Percentiles rank a stretch among this genome's conserved stretches.
Evolutionary conservation across 2,797 vertebrate genomes (phyloP).

Genomic region (Coluber constrictor): DNA sequence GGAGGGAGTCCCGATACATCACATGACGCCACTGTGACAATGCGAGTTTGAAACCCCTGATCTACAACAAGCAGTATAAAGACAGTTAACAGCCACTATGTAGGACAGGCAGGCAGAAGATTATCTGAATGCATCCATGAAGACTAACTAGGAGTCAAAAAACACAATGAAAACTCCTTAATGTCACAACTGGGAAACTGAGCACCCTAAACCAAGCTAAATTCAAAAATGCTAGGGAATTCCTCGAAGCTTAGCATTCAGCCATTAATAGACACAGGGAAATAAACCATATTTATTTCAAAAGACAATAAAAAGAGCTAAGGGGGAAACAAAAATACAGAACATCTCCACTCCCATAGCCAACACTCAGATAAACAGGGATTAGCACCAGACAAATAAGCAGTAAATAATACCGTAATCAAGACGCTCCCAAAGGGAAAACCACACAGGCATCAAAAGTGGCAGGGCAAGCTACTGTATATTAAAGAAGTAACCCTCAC

Average conservation of each 20-base stretch:
- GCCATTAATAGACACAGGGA: neutral
- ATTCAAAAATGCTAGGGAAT: neutral
- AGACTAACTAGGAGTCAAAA: neutral
- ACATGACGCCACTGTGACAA: accelerated
- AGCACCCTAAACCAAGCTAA: neutral
- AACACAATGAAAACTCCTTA: neutral
- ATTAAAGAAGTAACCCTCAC: neutral
- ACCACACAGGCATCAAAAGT: neutral
- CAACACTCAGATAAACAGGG: neutral
- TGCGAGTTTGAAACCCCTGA: too few relatives aligned
- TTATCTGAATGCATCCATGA: neutral
- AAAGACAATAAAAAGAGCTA: neutral
- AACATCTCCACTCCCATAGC: neutral
- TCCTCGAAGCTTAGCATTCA: neutral
- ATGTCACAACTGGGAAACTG: neutral
- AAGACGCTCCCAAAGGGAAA: neutral
- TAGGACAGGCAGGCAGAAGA: neutral
- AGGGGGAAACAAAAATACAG: neutral
- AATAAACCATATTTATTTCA: neutral
- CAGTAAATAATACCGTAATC: neutral
- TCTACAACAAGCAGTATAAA: neutral
- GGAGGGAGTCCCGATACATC: too few relatives aligned
- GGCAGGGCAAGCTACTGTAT: neutral
- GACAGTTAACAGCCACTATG: neutral
- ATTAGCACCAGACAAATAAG: neutral